Evolutionary conservation across 2,888 invertebrate genomes (phyloP).

Genomic region (Andricus curvator): DNA sequence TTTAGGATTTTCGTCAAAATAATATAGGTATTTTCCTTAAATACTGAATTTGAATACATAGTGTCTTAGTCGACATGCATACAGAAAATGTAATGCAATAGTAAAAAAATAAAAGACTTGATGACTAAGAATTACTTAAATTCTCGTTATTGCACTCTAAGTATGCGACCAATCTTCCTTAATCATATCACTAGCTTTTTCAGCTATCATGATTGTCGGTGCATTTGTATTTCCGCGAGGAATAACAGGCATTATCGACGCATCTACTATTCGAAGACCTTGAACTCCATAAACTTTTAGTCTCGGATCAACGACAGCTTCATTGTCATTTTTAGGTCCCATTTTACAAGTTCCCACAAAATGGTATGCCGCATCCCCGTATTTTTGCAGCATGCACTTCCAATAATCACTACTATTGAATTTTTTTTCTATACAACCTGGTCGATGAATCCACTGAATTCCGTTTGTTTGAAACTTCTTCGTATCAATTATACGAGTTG

Average conservation of each 20-base stretch:
- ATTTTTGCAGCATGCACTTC: conserved; percentile 91
- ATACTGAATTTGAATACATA: background rate
- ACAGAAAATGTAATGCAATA: background rate
- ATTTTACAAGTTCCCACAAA: conserved; percentile 93
- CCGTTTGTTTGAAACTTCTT: conserved; percentile 89
- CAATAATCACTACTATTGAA: conserved; percentile 91
- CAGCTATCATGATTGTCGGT: conserved; percentile 93
- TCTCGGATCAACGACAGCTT: conserved; percentile 90
- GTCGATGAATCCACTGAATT: conserved; percentile 86
- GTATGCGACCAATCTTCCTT: conserved; percentile 88
- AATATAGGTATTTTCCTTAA: background rate
- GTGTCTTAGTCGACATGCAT: background rate
- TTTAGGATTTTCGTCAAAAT: background rate
- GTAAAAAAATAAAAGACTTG: background rate
- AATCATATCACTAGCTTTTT: conserved; percentile 92
- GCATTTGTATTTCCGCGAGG: conserved; percentile 95
- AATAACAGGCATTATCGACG: conserved; percentile 93
- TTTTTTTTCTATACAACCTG: conserved; percentile 86
- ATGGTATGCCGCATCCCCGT: conserved; percentile 94
- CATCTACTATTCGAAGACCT: conserved; percentile 90
- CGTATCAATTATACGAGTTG: conserved; percentile 85
- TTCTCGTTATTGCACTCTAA: background rate
- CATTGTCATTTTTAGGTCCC: conserved; percentile 88
- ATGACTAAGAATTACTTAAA: too few relatives aligned
- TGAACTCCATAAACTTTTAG: conserved; percentile 88